A percentile compares a stretch with the other conserved stretches of the same genome.
Evolutionary conservation across 2,113 vertebrate genomes (phyloP).

Genomic region (Fukomys damarensis): DNA sequence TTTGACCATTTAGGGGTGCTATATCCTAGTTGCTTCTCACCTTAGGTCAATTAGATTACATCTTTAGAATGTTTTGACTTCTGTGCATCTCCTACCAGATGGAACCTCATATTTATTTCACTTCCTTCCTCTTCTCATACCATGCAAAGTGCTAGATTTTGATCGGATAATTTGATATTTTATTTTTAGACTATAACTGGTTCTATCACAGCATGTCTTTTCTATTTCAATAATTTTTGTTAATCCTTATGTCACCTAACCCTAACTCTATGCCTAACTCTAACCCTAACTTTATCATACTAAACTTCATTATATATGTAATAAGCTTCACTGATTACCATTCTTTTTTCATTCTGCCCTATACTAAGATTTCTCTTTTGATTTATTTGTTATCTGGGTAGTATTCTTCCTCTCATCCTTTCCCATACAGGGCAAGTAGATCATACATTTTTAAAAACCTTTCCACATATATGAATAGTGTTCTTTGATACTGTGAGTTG

Average conservation of each 20-base stretch:
- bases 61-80: not conserved
- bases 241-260: not conserved
- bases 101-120: conserved; percentile 6
- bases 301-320: not conserved
- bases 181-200: not conserved
- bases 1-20: not conserved
- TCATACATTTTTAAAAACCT: not conserved
- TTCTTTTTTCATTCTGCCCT: not conserved
- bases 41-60: not conserved
- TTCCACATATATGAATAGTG: not conserved
- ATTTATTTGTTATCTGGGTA: not conserved
- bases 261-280: not conserved
- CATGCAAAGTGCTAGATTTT: not conserved
- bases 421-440: not conserved
- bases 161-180: not conserved
- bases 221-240: not conserved
- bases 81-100: not conserved
- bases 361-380: not conserved
- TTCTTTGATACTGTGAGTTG: not conserved
- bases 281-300: not conserved
- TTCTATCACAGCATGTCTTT: not conserved
- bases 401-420: not conserved
- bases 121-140: not conserved
- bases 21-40: not conserved
- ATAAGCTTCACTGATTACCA: not conserved